These are phyloP conservation scores for Macropis europaea DNA, from an alignment of 2,888 invertebrate genomes.

Conservation along the genomic window DNA sequence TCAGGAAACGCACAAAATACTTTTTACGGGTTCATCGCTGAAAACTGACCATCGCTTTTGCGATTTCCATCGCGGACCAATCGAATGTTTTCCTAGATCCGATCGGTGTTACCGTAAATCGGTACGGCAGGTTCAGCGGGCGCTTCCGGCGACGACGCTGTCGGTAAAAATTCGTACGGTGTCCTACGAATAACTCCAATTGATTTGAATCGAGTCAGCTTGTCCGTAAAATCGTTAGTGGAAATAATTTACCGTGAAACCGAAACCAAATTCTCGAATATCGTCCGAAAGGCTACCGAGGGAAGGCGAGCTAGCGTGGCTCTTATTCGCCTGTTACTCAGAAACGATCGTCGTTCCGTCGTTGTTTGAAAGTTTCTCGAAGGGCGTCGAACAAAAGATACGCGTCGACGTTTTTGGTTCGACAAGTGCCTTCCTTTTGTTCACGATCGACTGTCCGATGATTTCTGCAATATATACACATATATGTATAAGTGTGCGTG, in stretches of 20 bases:
- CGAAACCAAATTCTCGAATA: constrained; percentile 7
- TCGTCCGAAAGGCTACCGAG: background rate
- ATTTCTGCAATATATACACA: constrained; percentile 18
- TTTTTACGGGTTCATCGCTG: background rate
- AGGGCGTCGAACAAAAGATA: background rate
- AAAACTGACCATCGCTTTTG: background rate
- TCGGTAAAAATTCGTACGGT: background rate
- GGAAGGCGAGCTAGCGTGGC: background rate
- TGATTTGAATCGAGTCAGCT: constrained; percentile 10
- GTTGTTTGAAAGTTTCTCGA: background rate
- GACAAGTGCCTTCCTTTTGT: constrained; percentile 28
- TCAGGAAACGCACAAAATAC: background rate
- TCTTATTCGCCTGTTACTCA: background rate
- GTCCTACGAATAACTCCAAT: background rate
- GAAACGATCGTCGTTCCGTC: background rate
- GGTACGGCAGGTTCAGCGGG: constrained; percentile 16
- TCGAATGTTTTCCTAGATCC: constrained; percentile 3
- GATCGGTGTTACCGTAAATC: constrained; percentile 16
- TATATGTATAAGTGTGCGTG: constrained; percentile 17
- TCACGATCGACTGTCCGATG: constrained; percentile 2
- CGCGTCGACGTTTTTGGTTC: constrained; percentile 18
- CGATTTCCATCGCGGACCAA: background rate
- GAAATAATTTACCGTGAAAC: background rate
- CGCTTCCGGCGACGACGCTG: background rate
- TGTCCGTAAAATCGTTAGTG: constrained; percentile 11